These are phyloP conservation scores for Brachypterus glaber DNA, from an alignment of 2,888 invertebrate genomes.

Conservation along the genomic window DNA sequence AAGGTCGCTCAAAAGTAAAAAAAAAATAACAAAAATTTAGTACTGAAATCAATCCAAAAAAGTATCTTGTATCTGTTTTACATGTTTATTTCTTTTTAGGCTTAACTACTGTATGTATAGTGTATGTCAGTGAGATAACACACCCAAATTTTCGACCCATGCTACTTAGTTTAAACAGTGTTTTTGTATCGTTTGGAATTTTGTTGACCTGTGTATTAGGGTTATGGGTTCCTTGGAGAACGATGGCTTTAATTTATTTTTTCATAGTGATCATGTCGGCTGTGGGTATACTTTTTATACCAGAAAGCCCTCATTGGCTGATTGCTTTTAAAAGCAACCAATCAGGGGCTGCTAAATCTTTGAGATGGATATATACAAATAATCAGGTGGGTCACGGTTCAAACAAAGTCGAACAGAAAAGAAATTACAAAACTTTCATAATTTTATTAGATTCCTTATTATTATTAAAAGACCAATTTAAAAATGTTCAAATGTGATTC, in stretches of 20 bases:
- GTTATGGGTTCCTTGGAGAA: constrained; percentile 43
- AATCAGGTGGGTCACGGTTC: too few relatives aligned
- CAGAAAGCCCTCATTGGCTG: constrained; percentile 53
- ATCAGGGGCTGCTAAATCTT: constrained; percentile 34
- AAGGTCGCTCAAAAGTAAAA: too few relatives aligned
- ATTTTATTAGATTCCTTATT: too few relatives aligned
- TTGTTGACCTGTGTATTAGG: constrained; percentile 45
- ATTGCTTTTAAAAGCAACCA: constrained; percentile 38
- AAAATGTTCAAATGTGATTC: too few relatives aligned
- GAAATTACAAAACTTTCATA: too few relatives aligned
- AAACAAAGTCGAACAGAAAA: too few relatives aligned
- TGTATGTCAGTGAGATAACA: constrained; percentile 50
- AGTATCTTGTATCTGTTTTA: too few relatives aligned
- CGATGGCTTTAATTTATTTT: constrained; percentile 42
- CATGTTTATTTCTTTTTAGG: constrained; percentile 33
- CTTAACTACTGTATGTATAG: constrained; percentile 44
- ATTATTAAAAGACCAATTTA: too few relatives aligned
- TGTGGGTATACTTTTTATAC: constrained; percentile 38
- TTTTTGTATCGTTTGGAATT: constrained; percentile 50
- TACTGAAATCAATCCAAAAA: too few relatives aligned
- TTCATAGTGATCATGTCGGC: constrained; percentile 34
- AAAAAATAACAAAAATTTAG: too few relatives aligned
- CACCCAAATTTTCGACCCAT: constrained; percentile 46
- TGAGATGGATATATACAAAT: constrained; percentile 42
- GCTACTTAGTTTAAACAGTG: constrained; percentile 48